Base-by-base conservation (phyloP, 2,113 vertebrate genomes). In the Rhinopomastus cyanomelas region DNA sequence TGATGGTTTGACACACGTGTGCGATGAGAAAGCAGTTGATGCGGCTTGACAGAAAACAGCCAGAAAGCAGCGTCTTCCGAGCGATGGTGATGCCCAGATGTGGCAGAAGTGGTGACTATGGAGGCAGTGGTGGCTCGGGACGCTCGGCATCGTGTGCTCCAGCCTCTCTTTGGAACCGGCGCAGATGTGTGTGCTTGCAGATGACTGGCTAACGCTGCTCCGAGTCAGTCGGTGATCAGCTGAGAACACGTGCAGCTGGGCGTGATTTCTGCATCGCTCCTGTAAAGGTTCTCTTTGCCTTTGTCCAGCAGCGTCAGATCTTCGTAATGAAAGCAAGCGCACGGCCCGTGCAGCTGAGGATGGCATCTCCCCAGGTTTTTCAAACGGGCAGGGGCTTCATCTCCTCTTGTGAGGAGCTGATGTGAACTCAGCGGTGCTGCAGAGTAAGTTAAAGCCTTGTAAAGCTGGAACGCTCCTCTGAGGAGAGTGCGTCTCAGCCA, bases 121-220 rank as follows among this genome's bases (percentile, higher is more conserved):
- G 83, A 29, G 30, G 46, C 66, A 9, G 60, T 36, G 15, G 21
- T 88, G 92, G 60, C 80, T 90, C 68, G 34, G 25, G 67, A 69
- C n/a, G 55, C 72, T 69, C 55, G 2, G 5, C 76, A 51, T 60
- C 84, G 48, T 2, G 0, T 57, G 27, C 51, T 92, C 82, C 44
- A 62, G 52, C 52, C 12, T n/a, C 65, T 78, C 68, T 90, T 59
- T 90, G 59, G 68, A 87, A 88, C 69, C 30, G 0, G n/a, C 81
- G 67, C 69, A 79, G 55, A 81, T 76, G 59, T 76, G 71, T 74
- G 73, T 69, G 27, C 86, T 90, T 92, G 49, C 84, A 95, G 62
- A 46, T 69, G 92, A 68, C 81, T 94, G 72, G 56, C 64, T 94
- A 66, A 82, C 85, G 90, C 94, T 94, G 69, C 71, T 89, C 64